Base-by-base conservation (phyloP, 2,797 vertebrate species). In the Hydrophis major region DNA sequence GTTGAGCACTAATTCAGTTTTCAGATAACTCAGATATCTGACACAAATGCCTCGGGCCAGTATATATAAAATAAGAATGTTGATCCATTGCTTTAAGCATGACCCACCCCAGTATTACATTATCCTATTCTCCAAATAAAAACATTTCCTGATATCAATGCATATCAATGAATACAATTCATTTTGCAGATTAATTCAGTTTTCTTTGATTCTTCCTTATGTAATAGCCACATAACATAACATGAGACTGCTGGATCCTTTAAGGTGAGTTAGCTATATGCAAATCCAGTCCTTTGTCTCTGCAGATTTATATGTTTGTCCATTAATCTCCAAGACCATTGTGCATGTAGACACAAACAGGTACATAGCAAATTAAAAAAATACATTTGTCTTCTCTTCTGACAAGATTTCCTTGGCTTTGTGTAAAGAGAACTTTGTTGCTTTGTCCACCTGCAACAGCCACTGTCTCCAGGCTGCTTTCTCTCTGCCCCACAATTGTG, bases 361-460 rank as follows among this genome's bases (percentile, higher is more conserved):
- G 53, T 32, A 87, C 28, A 32, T 66, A 63, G 28, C 5, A 47
- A 93, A 91, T 90, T 1, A 95, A 93, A 95, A 92, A 94, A 91
- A 95, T 94, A 1, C 93, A 93, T 88, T 92, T 59, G 60, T 96
- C 94, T 95, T 95, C 92, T 94, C 92, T 94, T 92, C 93, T 83
- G 92, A 89, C 28, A 74, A 59, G 93, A 27, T 69, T 93, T 60
- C 69, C 47, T 91, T 94, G 14, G 0, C 93, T 86, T 74, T 37
- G 66, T 91, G 66, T 93, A 60, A 91, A 69, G 89, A 92, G 92
- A 94, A 55, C 95, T 94, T 56, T 28, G 86, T 91, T 93, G 94
- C 90, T 55, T 95, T 94, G 91, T 93, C 96, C 97, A 97, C 94
- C 95, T 96, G 91, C 87, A 95, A 27, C 94, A 96, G 91, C 88